A percentile compares a stretch with the other conserved stretches of the same genome.
phyloP scores from a whole-genome alignment of 2,888 invertebrate genomes.

The Asteroscopus sphinx region DNA sequence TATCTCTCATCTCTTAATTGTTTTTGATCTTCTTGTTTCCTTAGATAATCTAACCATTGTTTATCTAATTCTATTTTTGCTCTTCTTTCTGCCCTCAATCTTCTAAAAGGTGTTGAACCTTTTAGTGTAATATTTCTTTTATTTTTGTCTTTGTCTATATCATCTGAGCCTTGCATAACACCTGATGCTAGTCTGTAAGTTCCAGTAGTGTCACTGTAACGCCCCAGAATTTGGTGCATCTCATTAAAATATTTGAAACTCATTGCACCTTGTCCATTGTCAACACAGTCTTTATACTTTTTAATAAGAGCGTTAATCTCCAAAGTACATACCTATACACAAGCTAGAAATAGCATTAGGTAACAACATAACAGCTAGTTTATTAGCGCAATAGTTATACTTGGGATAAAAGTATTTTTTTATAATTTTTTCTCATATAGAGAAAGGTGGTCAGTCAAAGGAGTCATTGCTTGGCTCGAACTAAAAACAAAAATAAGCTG shows the following conservation, averaged over 20 bases:
- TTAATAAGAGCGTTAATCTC: conserved; percentile 81
- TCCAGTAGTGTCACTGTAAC: conserved; percentile 67
- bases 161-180: conserved; percentile 64
- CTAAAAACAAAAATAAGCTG: too few species aligned
- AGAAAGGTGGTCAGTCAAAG: too few species aligned
- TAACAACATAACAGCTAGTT: too few species aligned
- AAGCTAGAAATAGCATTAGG: too few species aligned
- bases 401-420: too few species aligned
- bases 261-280: conserved; percentile 71
- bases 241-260: conserved; percentile 80
- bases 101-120: conserved; percentile 70
- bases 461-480: too few species aligned
- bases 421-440: too few species aligned
- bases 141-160: conserved; percentile 62
- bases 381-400: too few species aligned
- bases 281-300: conserved; percentile 78
- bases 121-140: conserved; percentile 64
- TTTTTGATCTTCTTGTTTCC: conserved; percentile 75
- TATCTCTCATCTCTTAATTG: conserved; percentile 73
- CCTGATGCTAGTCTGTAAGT: conserved; percentile 76
- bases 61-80: conserved; percentile 78
- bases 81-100: conserved; percentile 72
- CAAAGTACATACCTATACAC: too few species aligned
- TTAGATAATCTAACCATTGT: conserved; percentile 78
- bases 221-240: conserved; percentile 79